Conservation (phyloP, 2,113 vertebrate species). For the Microtus ochrogaster region DNA sequence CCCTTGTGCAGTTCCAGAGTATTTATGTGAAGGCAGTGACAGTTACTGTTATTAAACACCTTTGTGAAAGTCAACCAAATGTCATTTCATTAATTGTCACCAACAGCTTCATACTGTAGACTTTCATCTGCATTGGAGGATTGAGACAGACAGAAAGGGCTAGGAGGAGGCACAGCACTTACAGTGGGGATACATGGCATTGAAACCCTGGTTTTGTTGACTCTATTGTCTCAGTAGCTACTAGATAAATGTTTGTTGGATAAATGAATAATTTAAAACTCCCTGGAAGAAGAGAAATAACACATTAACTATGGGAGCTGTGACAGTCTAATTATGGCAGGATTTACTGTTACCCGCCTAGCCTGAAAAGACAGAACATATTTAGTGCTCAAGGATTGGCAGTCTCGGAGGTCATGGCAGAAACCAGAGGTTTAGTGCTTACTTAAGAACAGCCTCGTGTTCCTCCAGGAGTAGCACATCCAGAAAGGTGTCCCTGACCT, state of each 20-base stretch:
- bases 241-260: conserved; percentile 42
- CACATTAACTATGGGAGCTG: neutral
- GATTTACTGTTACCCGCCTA: neutral
- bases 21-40: conserved; percentile 28
- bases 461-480: conserved; percentile 84
- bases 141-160: neutral
- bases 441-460: conserved; percentile 77
- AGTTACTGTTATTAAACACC: conserved; percentile 16
- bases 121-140: conserved; percentile 8
- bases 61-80: conserved; percentile 13
- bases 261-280: conserved; percentile 38
- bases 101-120: neutral
- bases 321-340: neutral
- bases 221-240: neutral
- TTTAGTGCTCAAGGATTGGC: neutral
- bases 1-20: conserved; percentile 14
- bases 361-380: neutral
- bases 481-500: conserved; percentile 83
- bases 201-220: conserved; percentile 5
- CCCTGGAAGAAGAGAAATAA: neutral
- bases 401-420: neutral
- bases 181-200: neutral
- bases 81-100: neutral
- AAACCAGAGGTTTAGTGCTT: conserved; percentile 49
- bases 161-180: neutral